Evolutionary conservation across 2,797 vertebrate species (phyloP), one percentile per base, ranked within the genome.

Genomic region (Cheirogaleus major): DNA sequence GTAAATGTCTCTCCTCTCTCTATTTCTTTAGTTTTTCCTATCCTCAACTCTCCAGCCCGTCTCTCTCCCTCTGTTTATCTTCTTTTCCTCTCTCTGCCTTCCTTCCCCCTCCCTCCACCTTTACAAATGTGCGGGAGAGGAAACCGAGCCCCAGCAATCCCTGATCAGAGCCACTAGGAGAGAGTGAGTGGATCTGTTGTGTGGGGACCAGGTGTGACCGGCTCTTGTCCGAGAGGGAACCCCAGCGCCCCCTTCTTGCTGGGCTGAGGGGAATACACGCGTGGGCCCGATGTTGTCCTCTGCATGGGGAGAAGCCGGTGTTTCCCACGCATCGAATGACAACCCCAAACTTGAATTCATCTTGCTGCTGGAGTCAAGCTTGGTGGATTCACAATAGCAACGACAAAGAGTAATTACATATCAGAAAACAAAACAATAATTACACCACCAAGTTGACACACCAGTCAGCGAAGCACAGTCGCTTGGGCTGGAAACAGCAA

Each of bases 361-460:
- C 70, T 94, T 89, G 86, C 87, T 89, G 83, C 63, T 85, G 83
- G 52, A 84, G 75, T 76, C 95, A 97, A 95, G 84, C 96, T 97
- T 93, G 67, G 95, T 95, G 96, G 95, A 97, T 97, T 98, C 97
- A 81, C 45, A 75, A 91, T 69, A 90, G 94, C 52, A 91, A 97
- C 92, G 95, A 98, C 97, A 96, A 97, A 97, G 96, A 97, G 98
- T 98, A 98, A 99, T 99, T 98, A 99, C 97, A 98, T 98, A 98
- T 98, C 96, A 97, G 98, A 97, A 97, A 98, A 98, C 97, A 98
- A 98, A 98, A 98, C 98, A 98, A 98, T 98, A 98, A 98, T 98
- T 98, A 98, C 98, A 98, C 50, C 80, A 98, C 97, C 92, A 90
- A 97, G 97, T 97, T 96, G 94, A 97, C 96, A 94, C 96, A 98